These are phyloP conservation scores for Chironomus tepperi DNA, from an alignment of 1,140 invertebrate genomes.

Conservation along the genomic window DNA sequence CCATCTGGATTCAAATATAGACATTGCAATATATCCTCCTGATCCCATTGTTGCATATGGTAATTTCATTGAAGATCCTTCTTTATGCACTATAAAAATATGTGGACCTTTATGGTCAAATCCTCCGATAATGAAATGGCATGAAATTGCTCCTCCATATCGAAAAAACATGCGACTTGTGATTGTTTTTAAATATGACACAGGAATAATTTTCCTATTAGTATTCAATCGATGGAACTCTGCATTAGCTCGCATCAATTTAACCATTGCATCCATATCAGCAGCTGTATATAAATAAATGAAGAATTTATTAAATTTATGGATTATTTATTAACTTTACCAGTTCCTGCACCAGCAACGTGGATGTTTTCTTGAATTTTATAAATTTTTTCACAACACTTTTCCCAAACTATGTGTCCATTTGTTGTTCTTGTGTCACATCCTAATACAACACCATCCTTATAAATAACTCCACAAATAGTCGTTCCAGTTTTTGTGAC, in stretches of 20 bases:
- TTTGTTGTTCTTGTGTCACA: neutral
- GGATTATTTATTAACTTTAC: too few species aligned
- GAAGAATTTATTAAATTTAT: too few species aligned
- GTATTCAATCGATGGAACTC: neutral
- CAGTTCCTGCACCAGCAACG: neutral
- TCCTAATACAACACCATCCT: neutral
- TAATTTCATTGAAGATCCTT: neutral
- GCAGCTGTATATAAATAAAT: too few species aligned
- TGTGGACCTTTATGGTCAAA: neutral
- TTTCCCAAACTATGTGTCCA: neutral
- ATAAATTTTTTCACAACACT: neutral
- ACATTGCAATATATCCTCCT: neutral
- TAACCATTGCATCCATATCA: neutral
- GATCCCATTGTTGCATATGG: slow-evolving; percentile 5
- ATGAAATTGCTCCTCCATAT: neutral
- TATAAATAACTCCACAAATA: neutral
- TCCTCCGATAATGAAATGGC: neutral
- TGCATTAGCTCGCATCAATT: neutral
- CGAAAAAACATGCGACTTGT: neutral
- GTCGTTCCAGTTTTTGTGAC: neutral
- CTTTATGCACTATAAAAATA: neutral
- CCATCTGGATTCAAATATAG: neutral
- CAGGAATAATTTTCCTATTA: neutral
- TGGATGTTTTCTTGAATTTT: neutral
- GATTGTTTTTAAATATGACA: neutral